These are phyloP conservation scores for Eupithecia pulchellata DNA, from an alignment of 2,888 invertebrate genomes.

Conservation along the genomic window DNA sequence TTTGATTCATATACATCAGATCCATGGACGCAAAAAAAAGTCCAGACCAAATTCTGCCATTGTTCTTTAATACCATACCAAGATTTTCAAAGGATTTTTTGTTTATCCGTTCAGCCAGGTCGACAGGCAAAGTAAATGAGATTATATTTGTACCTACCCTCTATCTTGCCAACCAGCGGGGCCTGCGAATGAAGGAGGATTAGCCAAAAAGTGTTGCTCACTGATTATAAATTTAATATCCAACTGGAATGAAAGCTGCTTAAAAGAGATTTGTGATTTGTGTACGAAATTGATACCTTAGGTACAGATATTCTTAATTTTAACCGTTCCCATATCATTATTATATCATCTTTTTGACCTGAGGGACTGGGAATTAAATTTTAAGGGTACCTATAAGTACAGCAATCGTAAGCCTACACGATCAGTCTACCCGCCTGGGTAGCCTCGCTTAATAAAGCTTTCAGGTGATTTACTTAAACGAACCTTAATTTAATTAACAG, in stretches of 20 bases:
- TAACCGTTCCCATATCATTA: not conserved
- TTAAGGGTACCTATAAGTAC: not conserved
- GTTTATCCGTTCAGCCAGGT: slow-evolving; percentile 47
- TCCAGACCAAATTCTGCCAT: too few species aligned
- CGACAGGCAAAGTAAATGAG: slow-evolving; percentile 48
- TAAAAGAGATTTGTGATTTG: slow-evolving; percentile 39
- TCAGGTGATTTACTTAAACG: slow-evolving; percentile 25
- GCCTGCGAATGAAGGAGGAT: slow-evolving; percentile 49
- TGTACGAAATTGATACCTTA: not conserved
- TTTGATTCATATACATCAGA: too few species aligned
- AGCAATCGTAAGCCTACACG: not conserved
- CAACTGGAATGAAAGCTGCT: slow-evolving; percentile 43
- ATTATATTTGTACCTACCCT: slow-evolving; percentile 43
- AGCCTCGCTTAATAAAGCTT: slow-evolving; percentile 26
- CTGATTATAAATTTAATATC: slow-evolving; percentile 59
- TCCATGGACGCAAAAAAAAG: too few species aligned
- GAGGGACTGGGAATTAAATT: not conserved
- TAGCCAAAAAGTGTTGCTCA: slow-evolving; percentile 50
- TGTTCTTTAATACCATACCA: not conserved
- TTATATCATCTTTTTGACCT: not conserved
- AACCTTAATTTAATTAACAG: slow-evolving; percentile 35
- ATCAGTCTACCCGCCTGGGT: too few species aligned
- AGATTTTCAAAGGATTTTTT: slow-evolving; percentile 8
- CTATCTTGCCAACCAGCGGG: slow-evolving; percentile 41
- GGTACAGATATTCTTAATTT: not conserved